A percentile compares a stretch with the other conserved stretches of the same genome.
These are phyloP conservation scores for Mus spicilegus DNA, from an alignment of 2,113 vertebrate species.

Conservation along the genomic window DNA sequence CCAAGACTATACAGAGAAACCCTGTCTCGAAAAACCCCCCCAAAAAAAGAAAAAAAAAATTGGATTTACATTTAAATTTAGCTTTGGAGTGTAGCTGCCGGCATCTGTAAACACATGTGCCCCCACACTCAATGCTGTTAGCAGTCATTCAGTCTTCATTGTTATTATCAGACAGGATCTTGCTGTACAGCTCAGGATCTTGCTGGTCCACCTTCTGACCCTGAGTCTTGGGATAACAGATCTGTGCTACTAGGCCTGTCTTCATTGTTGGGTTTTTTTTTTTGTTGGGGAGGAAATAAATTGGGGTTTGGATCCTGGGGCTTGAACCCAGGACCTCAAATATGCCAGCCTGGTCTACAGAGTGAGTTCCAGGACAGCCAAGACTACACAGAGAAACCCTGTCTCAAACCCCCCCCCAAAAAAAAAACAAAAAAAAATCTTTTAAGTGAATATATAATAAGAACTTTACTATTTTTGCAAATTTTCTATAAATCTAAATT, in stretches of 20 bases:
- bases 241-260: background rate
- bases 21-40: too few relatives aligned
- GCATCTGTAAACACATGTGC: background rate
- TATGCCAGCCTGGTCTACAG: background rate
- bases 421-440: background rate
- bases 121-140: background rate
- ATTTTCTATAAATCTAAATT: background rate
- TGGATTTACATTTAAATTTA: background rate
- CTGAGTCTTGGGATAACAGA: background rate
- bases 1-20: too few relatives aligned
- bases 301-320: background rate
- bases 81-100: background rate
- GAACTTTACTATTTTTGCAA: background rate
- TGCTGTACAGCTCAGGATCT: background rate
- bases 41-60: too few relatives aligned
- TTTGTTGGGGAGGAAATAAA: background rate
- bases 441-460: background rate
- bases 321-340: background rate
- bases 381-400: too few relatives aligned
- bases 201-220: background rate
- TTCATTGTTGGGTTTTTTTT: background rate
- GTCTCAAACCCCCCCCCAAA: too few relatives aligned
- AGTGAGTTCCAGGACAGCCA: too few relatives aligned
- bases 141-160: background rate
- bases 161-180: background rate